phyloP scores from a whole-genome alignment of 2,113 vertebrate genomes.

The Corythornis cristatus region DNA sequence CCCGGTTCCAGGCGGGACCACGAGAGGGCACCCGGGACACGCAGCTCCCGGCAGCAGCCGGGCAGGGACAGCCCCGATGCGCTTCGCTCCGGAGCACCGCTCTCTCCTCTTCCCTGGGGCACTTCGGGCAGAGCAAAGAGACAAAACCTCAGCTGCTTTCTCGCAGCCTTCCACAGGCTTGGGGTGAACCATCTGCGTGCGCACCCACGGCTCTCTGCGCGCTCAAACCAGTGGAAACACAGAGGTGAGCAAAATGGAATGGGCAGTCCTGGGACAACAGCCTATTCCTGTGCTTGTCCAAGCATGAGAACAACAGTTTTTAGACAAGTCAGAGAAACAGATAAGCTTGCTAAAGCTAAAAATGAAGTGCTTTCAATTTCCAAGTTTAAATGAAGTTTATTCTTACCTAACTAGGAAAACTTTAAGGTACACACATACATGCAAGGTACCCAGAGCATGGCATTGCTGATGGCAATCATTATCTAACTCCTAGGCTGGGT shows the following conservation, averaged over 20 bases:
- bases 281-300: fast-evolving
- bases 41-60: not conserved
- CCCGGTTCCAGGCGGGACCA: not conserved
- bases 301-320: fast-evolving
- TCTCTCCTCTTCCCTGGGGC: fast-evolving
- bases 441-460: fast-evolving
- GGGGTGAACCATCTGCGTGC: fast-evolving
- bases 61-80: not conserved
- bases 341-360: not conserved
- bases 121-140: fast-evolving
- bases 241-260: fast-evolving
- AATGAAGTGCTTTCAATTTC: not conserved
- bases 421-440: too few relatives aligned
- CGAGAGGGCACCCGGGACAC: constrained; percentile 17
- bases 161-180: not conserved
- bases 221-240: fast-evolving
- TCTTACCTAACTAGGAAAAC: fast-evolving
- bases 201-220: fast-evolving
- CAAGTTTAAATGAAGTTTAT: not conserved
- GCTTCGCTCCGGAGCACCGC: fast-evolving
- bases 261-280: fast-evolving
- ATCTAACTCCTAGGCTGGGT: not conserved
- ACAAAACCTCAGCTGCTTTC: fast-evolving
- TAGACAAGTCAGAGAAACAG: fast-evolving
- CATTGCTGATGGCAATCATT: fast-evolving